phyloP scores from a whole-genome alignment of 2,888 invertebrate genomes.

The Melanostoma mellinum region DNA sequence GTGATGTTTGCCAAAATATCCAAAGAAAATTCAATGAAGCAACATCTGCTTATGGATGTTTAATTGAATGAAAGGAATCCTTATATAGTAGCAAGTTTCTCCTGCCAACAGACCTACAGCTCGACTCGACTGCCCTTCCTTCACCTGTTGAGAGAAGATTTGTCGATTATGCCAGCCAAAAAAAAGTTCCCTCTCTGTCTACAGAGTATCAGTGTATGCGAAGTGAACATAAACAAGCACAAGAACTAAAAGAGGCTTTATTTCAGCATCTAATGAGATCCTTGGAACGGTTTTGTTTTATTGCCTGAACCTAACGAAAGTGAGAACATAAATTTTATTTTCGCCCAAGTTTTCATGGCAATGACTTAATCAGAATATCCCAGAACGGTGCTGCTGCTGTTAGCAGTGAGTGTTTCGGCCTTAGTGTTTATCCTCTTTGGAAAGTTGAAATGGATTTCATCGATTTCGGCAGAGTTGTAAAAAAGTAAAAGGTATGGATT shows the following conservation, averaged over 20 bases:
- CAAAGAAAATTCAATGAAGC: slow-evolving; percentile 32
- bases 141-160: slow-evolving; percentile 53
- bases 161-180: slow-evolving; percentile 26
- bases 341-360: slow-evolving; percentile 6
- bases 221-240: not conserved
- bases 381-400: not conserved
- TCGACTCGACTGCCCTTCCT: slow-evolving; percentile 10
- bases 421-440: not conserved
- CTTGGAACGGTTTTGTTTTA: slow-evolving; percentile 5
- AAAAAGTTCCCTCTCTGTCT: slow-evolving; percentile 7
- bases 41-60: slow-evolving; percentile 43
- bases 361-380: not conserved
- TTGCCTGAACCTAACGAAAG: not conserved
- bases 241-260: slow-evolving; percentile 18
- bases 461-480: slow-evolving; percentile 2
- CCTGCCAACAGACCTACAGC: slow-evolving; percentile 21
- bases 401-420: too few species aligned
- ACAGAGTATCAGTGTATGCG: slow-evolving; percentile 15
- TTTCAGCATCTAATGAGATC: slow-evolving; percentile 26
- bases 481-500: not conserved
- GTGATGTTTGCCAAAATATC: slow-evolving; percentile 59
- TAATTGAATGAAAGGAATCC: slow-evolving; percentile 55
- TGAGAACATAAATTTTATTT: slow-evolving; percentile 25
- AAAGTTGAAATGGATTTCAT: slow-evolving; percentile 2
- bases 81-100: not conserved